Base-by-base conservation (phyloP, 2,797 vertebrate species). In the Perodicticus potto region DNA sequence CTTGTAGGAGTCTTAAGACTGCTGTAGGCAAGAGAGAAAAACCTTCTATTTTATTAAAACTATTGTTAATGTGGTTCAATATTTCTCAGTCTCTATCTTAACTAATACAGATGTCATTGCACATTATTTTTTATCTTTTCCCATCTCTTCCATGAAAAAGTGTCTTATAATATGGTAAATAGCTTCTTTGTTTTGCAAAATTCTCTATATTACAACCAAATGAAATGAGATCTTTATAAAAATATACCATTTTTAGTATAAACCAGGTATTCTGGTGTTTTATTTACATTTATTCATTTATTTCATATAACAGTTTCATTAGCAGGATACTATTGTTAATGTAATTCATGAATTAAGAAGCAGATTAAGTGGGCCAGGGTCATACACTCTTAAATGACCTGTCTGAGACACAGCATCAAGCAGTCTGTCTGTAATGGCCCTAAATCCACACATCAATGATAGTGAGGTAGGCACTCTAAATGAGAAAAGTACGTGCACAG, bases 21-120 rank as follows among this genome's bases (percentile, higher is more conserved):
- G 2, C 25, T 59, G 13, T 2, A 16, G 16, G 11, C 69, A 10
- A 69, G 16, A 67, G 25, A 49, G 34, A 27, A 73, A 43, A 61
- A 45, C 3, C 5, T 4, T 76, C 20, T 49, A 27, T 22, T 23
- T 89, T 81, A 2, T 34, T 72, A 81, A 63, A 73, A 1, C 34
- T 45, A 77, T 82, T 67, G 14, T 37, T 91, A 59, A 72, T 4
- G 14, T 43, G 37, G 27, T 27, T 91, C 16, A 74, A 27, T 77
- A 49, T 89, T 77, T 92, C 45, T 83, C 43, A 89, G 29, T 82
- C 25, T 81, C 7, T 78, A 74, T 74, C 72, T 74, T 81, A 90
- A 93, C 32, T 59, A 49, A 73, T 32, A 25, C 78, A 88, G 29
- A 69, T 34, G 45, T 55, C 20, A 78, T 83, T 63, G 53, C 3